Evolutionary conservation across 2,113 vertebrate species (phyloP).

Genomic region (Okapia johnstoni): DNA sequence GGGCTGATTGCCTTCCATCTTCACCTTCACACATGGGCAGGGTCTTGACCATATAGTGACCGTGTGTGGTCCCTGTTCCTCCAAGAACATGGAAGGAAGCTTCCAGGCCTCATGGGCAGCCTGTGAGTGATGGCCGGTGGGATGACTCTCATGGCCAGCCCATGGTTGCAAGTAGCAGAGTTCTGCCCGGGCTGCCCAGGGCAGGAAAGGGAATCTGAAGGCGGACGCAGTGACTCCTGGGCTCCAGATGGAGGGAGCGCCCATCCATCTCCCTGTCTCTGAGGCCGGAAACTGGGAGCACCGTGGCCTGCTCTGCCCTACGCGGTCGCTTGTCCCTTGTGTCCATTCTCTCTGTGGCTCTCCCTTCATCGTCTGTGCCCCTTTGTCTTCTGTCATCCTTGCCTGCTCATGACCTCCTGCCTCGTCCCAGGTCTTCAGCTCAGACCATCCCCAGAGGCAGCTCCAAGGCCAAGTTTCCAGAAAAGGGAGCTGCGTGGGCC

Average conservation of each 20-base stretch:
- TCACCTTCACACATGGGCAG: neutral
- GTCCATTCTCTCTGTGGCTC: neutral
- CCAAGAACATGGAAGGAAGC: neutral
- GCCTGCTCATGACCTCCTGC: accelerated
- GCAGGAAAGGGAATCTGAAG: neutral
- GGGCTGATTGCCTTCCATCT: neutral
- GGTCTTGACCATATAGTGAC: neutral
- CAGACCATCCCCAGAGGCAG: neutral
- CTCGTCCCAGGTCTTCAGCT: neutral
- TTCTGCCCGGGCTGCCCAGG: too few species aligned
- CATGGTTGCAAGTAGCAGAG: too few species aligned
- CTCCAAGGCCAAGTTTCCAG: neutral
- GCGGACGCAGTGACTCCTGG: neutral
- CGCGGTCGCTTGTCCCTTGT: accelerated
- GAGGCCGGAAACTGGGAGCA: neutral
- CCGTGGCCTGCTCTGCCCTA: accelerated
- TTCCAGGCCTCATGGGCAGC: neutral
- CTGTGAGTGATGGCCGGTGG: neutral
- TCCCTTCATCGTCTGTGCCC: neutral
- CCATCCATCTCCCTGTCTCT: neutral
- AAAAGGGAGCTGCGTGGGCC: accelerated
- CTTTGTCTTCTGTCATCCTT: accelerated
- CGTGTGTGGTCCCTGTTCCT: neutral
- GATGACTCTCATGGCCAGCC: neutral
- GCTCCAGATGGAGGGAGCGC: accelerated